Evolutionary conservation across 2,113 vertebrate species (phyloP).

Genomic region (Taurulus bubalis): DNA sequence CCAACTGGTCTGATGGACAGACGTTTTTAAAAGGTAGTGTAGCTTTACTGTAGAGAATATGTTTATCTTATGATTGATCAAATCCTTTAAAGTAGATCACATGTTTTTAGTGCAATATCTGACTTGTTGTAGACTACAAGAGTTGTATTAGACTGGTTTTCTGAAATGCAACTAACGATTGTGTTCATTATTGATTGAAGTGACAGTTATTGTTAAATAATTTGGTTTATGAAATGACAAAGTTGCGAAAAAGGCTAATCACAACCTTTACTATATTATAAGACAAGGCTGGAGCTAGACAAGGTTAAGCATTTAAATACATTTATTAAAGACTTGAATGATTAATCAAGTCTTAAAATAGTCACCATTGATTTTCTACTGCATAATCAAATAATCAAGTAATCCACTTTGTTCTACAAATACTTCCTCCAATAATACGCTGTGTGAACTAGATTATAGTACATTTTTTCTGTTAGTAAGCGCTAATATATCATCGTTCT

Average conservation of each 20-base stretch:
- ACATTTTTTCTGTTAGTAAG: background rate
- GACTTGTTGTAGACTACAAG: slow-evolving; percentile 14
- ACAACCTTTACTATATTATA: background rate
- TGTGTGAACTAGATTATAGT: background rate
- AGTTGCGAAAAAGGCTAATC: background rate
- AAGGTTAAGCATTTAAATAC: background rate
- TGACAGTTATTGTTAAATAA: background rate
- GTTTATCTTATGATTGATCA: background rate
- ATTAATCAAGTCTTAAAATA: background rate
- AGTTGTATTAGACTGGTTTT: background rate
- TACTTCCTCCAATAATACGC: background rate
- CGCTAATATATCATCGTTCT: background rate
- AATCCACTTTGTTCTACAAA: background rate
- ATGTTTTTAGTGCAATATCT: slow-evolving; percentile 20
- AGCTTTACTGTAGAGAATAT: slow-evolving; percentile 6
- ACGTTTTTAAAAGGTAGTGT: background rate
- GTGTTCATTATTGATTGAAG: background rate
- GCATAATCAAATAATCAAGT: background rate
- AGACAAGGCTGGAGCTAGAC: background rate
- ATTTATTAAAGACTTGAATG: background rate
- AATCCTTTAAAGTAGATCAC: background rate
- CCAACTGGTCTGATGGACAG: background rate
- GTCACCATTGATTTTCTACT: background rate
- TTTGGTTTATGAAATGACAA: background rate
- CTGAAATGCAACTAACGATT: background rate